These are phyloP conservation scores for Gonatopus flavifemur DNA, from an alignment of 1,140 invertebrate species.

Conservation along the genomic window DNA sequence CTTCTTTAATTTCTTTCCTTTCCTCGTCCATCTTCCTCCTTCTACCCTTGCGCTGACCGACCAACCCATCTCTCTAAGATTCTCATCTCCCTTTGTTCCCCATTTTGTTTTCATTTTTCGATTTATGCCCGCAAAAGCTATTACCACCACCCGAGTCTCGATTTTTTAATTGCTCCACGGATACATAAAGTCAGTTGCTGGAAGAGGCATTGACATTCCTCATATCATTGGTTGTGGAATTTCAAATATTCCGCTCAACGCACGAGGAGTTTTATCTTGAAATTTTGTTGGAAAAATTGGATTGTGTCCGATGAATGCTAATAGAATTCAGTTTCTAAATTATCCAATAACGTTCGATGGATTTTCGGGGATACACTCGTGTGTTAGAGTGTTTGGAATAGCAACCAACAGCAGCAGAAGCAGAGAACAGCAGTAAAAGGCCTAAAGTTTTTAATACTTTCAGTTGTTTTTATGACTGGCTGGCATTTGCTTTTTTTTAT, in stretches of 20 bases:
- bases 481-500: slow-evolving; percentile 48
- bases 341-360: too few relatives aligned
- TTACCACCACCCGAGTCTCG: not conserved
- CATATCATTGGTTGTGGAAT: too few relatives aligned
- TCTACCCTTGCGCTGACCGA: not conserved
- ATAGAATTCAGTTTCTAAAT: too few relatives aligned
- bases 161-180: not conserved
- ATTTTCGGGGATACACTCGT: too few relatives aligned
- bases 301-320: too few relatives aligned
- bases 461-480: slow-evolving; percentile 56
- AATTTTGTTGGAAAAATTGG: too few relatives aligned
- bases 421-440: slow-evolving; percentile 48
- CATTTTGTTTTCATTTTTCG: not conserved
- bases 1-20: slow-evolving; percentile 2
- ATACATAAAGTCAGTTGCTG: too few relatives aligned
- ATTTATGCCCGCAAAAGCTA: not conserved
- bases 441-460: slow-evolving; percentile 57
- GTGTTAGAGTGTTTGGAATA: too few relatives aligned
- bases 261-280: too few relatives aligned
- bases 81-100: slow-evolving; percentile 17
- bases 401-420: too few relatives aligned
- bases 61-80: not conserved
- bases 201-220: too few relatives aligned
- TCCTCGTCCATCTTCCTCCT: not conserved
- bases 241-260: too few relatives aligned